These are phyloP conservation scores for Diloba caeruleocephala DNA, from an alignment of 2,888 invertebrate species.

Conservation along the genomic window DNA sequence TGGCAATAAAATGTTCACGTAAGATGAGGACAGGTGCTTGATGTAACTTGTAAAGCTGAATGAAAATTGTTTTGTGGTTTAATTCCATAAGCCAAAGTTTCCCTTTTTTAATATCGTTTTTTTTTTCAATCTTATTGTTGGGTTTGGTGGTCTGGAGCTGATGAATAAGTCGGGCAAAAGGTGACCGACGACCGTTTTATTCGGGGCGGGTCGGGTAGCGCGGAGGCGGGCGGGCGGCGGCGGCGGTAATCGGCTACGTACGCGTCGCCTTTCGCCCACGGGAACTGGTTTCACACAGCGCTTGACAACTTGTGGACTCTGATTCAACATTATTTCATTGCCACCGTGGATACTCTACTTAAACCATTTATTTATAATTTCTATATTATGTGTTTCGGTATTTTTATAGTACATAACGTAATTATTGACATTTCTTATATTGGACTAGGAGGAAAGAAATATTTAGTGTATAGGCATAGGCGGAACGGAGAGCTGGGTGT, in stretches of 20 bases:
- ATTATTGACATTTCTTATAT: slow-evolving; percentile 46
- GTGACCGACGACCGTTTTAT: slow-evolving; percentile 52
- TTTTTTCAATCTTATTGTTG: slow-evolving; percentile 20
- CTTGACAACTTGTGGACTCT: slow-evolving; percentile 58
- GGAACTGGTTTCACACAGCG: slow-evolving; percentile 74
- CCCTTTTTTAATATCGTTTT: background rate
- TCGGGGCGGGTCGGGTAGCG: slow-evolving; percentile 52
- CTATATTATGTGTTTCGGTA: background rate
- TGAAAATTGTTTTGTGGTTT: slow-evolving; percentile 8
- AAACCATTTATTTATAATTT: slow-evolving; percentile 10
- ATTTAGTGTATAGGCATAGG: slow-evolving; percentile 81
- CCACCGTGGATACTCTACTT: slow-evolving; percentile 13
- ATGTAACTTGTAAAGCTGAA: slow-evolving; percentile 10
- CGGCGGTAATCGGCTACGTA: slow-evolving; percentile 48
- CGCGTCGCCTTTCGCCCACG: slow-evolving; percentile 71
- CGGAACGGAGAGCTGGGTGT: slow-evolving; percentile 78
- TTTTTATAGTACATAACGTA: background rate
- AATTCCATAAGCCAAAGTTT: background rate
- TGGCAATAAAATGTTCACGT: slow-evolving; percentile 27
- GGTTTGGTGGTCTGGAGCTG: slow-evolving; percentile 38
- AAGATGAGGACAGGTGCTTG: slow-evolving; percentile 16
- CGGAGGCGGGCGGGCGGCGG: slow-evolving; percentile 47
- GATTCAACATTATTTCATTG: slow-evolving; percentile 54
- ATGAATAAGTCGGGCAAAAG: slow-evolving; percentile 49
- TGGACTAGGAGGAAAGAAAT: slow-evolving; percentile 71